Percentiles rank a stretch among this genome's conserved stretches.
These are phyloP conservation scores for Enteromius trimaculatus DNA, from an alignment of 2,797 vertebrate genomes.

Conservation along the genomic window DNA sequence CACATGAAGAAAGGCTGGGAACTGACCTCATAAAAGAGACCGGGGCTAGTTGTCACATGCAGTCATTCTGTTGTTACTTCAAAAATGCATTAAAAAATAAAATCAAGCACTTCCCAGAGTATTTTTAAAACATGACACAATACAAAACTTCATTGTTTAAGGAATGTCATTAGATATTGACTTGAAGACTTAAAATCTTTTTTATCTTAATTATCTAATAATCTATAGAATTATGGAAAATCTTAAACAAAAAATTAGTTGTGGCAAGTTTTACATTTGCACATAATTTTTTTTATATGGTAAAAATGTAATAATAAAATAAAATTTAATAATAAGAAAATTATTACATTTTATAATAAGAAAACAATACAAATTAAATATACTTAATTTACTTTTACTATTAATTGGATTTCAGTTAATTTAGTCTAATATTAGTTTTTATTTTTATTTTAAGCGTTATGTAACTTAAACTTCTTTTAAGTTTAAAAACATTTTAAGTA, in stretches of 20 bases:
- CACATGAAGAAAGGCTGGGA: background rate
- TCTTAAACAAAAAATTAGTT: background rate
- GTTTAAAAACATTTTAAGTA: background rate
- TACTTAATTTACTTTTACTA: background rate
- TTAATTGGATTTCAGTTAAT: background rate
- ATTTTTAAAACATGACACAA: background rate
- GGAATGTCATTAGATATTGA: background rate
- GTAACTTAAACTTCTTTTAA: background rate
- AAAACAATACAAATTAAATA: background rate
- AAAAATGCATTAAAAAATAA: background rate
- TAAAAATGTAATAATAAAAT: background rate
- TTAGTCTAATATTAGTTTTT: background rate
- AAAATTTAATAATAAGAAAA: too few species aligned
- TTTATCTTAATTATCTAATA: too few species aligned
- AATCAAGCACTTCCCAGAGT: background rate
- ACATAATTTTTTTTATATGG: background rate
- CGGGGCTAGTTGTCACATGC: slow-evolving; percentile 11
- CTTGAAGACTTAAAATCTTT: background rate
- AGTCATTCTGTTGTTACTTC: background rate
- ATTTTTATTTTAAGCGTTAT: background rate
- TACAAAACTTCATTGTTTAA: too few species aligned
- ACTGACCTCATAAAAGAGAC: background rate
- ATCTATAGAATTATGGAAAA: background rate
- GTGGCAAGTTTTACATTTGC: background rate
- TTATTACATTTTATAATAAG: too few species aligned